Base-by-base conservation (phyloP, 2,888 invertebrate genomes). In the Drosophila recens region DNA sequence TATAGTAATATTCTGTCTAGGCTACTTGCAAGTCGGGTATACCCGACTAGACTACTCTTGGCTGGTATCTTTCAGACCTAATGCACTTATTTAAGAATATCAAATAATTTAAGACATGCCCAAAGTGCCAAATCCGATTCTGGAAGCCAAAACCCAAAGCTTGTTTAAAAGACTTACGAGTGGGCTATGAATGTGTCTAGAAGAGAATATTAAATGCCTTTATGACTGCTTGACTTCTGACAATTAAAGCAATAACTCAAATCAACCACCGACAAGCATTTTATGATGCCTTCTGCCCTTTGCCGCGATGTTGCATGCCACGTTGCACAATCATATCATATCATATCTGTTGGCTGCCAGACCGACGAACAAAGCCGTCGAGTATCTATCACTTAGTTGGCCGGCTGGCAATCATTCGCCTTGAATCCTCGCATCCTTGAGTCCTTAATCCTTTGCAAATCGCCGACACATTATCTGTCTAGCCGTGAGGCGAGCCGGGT, bases 101-200 rank as follows among this genome's bases (percentile, higher is more conserved):
- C 53, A 81, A 84, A 84, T 87, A 78, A 84, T 81, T 84, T 62
- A 82, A 66, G 73, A 61, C 87, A 75, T 75, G 68, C 69, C 63
- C 77, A 77, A 70, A 86, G 83, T 88, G 83, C 77, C 72, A 84
- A 86, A 88, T 82, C 87, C 80, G 75, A 86, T 86, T 82, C 82
- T 82, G 45, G 66, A 46, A 20, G 23, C 33, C 30, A 43, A 45
- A 53, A 34, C 43, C 30, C n/a, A 66, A 72, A 73, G 61, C 59
- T 43, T 49, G 57, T 53, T 40, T 17, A 17, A 17, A 17, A 17
- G n/a, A n/a, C n/a, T n/a, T n/a, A n/a, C n/a, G n/a, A n/a, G n/a
- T n/a, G n/a, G n/a, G n/a, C n/a, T n/a, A n/a, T n/a, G n/a, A n/a
- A n/a, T n/a, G 58, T 54, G n/a, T 20, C 66, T 65, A 45, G 57